phyloP scores from a whole-genome alignment of 2,888 invertebrate genomes.

The Plebejus anna region DNA sequence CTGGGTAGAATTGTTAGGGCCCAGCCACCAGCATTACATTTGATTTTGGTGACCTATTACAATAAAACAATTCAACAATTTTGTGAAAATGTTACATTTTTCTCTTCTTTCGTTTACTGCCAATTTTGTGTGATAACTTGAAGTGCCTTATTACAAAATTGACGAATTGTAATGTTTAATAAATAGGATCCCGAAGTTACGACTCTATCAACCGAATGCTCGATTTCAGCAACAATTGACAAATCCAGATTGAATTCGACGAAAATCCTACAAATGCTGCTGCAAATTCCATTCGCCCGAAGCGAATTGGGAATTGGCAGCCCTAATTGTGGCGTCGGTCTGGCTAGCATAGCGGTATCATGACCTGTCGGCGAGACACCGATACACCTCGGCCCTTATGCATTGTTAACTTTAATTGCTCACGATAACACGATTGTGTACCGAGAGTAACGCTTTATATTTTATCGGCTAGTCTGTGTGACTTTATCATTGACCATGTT shows the following conservation, averaged over 20 bases:
- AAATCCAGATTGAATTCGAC: neutral
- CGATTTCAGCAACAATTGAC: neutral
- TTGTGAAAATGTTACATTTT: no score
- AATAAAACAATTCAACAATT: no score
- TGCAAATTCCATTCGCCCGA: slow-evolving; percentile 22
- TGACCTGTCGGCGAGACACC: slow-evolving; percentile 50
- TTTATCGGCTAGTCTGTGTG: neutral
- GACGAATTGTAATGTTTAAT: no score
- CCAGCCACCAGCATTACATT: no score
- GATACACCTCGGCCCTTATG: slow-evolving; percentile 25
- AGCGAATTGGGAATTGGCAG: slow-evolving; percentile 20
- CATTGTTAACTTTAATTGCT: slow-evolving; percentile 28
- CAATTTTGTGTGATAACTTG: no score
- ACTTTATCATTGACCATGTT: neutral
- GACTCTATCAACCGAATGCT: neutral
- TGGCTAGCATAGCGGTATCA: slow-evolving; percentile 67
- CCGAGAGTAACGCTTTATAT: slow-evolving; percentile 19
- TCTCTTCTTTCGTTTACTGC: no score
- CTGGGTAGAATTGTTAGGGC: neutral
- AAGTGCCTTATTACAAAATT: no score
- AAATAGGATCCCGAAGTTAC: no score
- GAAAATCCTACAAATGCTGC: neutral
- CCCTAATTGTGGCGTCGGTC: slow-evolving; percentile 50
- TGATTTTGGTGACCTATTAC: no score
- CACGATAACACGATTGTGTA: slow-evolving; percentile 18